Percentiles rank a stretch among this genome's conserved stretches.
These are phyloP conservation scores for Anorthoa munda DNA, from an alignment of 2,888 invertebrate genomes.

Conservation along the genomic window DNA sequence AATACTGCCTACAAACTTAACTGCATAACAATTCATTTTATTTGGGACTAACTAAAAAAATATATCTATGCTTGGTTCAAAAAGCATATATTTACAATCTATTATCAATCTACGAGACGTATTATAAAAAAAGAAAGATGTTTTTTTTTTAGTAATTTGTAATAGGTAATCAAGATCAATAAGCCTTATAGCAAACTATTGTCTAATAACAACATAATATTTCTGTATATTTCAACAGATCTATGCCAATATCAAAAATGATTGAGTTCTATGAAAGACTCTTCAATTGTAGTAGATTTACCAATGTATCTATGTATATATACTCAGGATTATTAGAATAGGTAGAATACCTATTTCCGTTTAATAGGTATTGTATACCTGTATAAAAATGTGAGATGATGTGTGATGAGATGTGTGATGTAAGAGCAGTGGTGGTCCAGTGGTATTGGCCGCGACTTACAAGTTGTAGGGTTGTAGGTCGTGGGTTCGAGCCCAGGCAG, in stretches of 20 bases:
- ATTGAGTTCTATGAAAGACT: background rate
- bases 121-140: too few relatives aligned
- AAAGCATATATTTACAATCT: background rate
- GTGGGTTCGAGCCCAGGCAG: too few relatives aligned
- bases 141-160: background rate
- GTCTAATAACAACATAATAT: background rate
- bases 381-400: too few relatives aligned
- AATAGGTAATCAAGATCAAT: background rate
- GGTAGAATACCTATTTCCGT: too few relatives aligned
- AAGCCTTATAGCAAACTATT: background rate
- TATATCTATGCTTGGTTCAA: background rate
- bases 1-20: constrained; percentile 2
- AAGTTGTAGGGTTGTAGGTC: too few relatives aligned
- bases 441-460: too few relatives aligned
- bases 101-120: too few relatives aligned
- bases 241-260: background rate
- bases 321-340: too few relatives aligned
- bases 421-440: too few relatives aligned
- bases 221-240: background rate
- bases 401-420: too few relatives aligned
- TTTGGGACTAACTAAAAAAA: background rate
- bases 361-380: too few relatives aligned
- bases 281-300: background rate
- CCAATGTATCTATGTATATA: too few relatives aligned
- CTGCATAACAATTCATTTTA: constrained; percentile 2